phyloP scores from a whole-genome alignment of 2,888 invertebrate species.

The Lysandra bellargus region DNA sequence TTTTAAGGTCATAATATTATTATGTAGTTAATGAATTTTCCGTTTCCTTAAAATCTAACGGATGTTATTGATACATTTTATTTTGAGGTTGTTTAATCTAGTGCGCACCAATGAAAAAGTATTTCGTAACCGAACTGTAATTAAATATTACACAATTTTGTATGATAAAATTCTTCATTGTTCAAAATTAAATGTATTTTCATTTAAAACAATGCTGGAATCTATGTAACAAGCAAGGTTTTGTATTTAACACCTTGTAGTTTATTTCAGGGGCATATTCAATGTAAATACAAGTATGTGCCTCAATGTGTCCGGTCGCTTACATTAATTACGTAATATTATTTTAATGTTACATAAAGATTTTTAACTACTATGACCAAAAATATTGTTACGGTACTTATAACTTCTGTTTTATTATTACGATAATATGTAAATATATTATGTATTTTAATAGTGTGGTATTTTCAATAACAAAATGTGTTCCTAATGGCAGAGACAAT shows the following conservation, averaged over 20 bases:
- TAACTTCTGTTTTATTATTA: too few species aligned
- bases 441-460: too few species aligned
- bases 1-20: background rate
- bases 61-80: background rate
- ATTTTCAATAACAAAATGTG: too few species aligned
- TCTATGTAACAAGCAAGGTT: conserved; percentile 11
- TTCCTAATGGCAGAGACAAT: too few species aligned
- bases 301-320: background rate
- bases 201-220: background rate
- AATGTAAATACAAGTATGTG: conserved; percentile 11
- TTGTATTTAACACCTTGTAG: conserved; percentile 25
- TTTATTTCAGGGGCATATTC: conserved; percentile 13
- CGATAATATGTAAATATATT: too few species aligned
- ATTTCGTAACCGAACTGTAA: background rate
- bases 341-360: background rate
- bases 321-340: background rate
- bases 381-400: too few species aligned
- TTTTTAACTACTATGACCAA: too few species aligned
- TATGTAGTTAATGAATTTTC: background rate
- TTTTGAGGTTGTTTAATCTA: background rate
- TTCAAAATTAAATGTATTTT: background rate
- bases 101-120: background rate
- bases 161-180: background rate
- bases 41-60: background rate
- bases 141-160: background rate